Evolutionary conservation across 2,113 vertebrate species (phyloP).

Genomic region (Pavo muticus): DNA sequence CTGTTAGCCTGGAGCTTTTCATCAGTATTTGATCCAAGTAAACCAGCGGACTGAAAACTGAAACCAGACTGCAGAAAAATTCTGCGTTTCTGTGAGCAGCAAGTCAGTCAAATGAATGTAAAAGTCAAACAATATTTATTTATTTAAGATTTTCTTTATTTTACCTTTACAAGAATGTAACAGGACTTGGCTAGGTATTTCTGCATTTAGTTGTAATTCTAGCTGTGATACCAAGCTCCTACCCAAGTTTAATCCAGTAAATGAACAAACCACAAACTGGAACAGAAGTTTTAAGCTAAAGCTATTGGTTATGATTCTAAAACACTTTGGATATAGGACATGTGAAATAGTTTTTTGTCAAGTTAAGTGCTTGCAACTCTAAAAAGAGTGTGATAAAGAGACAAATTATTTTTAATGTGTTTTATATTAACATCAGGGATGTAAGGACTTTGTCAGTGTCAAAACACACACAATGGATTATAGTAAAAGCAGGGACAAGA

Average conservation of each 20-base stretch:
- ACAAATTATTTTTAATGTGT: neutral
- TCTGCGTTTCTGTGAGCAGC: neutral
- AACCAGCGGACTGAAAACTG: neutral
- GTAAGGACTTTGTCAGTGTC: neutral
- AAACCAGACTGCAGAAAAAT: neutral
- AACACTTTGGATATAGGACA: neutral
- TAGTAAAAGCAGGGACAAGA: neutral
- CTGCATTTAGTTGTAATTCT: neutral
- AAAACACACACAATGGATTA: neutral
- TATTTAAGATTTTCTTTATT: neutral
- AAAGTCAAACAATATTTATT: neutral
- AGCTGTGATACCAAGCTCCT: neutral
- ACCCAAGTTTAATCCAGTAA: neutral
- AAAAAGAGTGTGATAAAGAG: neutral
- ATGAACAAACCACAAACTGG: neutral
- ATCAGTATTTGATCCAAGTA: neutral
- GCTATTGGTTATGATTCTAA: neutral
- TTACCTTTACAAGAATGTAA: neutral
- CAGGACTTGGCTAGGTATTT: neutral
- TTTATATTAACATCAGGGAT: neutral
- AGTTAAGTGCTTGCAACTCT: neutral
- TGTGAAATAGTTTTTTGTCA: neutral
- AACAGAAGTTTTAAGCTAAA: neutral
- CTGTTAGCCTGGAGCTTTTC: neutral
- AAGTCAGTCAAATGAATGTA: neutral